These are phyloP conservation scores for Erythrocebus patas DNA, from an alignment of 2,113 vertebrate species.

Conservation along the genomic window DNA sequence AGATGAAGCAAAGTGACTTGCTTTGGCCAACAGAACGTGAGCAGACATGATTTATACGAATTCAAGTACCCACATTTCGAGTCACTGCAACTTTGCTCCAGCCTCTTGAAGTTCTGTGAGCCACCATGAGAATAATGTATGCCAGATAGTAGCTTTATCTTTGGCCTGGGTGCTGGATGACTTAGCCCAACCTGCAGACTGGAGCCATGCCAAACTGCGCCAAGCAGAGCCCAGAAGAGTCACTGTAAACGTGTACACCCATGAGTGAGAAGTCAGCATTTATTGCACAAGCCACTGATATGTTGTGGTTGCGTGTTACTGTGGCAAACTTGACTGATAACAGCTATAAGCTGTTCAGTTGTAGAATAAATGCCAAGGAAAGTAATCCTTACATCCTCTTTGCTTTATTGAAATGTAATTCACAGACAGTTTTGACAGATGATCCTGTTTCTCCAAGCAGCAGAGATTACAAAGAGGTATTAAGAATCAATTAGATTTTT, in stretches of 20 bases:
- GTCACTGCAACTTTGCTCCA: neutral
- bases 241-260: too few relatives aligned
- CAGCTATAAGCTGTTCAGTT: neutral
- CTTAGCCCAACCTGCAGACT: neutral
- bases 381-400: neutral
- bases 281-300: neutral
- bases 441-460: neutral
- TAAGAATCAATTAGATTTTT: neutral
- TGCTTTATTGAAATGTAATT: neutral
- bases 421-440: neutral
- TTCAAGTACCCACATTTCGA: neutral
- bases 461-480: neutral
- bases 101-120: neutral
- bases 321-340: neutral
- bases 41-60: neutral
- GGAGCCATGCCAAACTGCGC: neutral
- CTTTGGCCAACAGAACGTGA: neutral
- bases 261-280: neutral
- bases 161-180: neutral
- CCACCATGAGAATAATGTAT: neutral
- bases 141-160: neutral
- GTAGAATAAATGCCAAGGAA: neutral
- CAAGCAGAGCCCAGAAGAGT: neutral
- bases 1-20: neutral
- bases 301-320: neutral